Evolutionary conservation across 2,888 invertebrate genomes (phyloP), one percentile per base, ranked within the genome.

Genomic region (Malthinus flaveolus): DNA sequence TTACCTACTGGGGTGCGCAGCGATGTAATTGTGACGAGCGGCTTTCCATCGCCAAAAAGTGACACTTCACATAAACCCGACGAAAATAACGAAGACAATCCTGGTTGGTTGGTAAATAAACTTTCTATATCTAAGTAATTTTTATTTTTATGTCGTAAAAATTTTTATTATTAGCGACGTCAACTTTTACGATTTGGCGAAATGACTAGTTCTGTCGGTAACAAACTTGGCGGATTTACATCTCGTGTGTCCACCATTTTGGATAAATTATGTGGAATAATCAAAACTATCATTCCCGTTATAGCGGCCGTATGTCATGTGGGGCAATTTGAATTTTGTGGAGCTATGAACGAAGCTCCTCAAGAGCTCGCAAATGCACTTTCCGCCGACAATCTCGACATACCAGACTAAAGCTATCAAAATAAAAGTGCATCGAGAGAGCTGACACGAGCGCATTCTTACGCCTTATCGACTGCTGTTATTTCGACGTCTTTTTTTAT

Each of bases 291-390:
- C 7, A 72, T 78, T 39, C 78, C 78, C 2, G 69, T 78, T 5
- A 54, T 78, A 32, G 75, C 76, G 1, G 78, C 78, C 4, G 71
- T 78, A 10, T 78, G 78, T 63, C 74, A 75, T 46, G 78, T 78
- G 1, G 78, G 77, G 3, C 72, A 78, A 59, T 78, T 78, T 62
- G 68, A 75, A 57, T 78, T 78, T 65, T 78, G 78, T 61, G 66
- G 74, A 3, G 71, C 76, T 4, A 69, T 76, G 9, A 70, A 69
- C 13, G 73, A 70, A 35, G 75, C 71, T 15, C 74, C 75, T 2
- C 65, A 58, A 8, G 66, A 71, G 51, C 53, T 77, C 10, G 58
- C 49, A 4, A 35, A 47, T 8, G 61, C 58, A 8, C 50, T 62
- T 10, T 31, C 61, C 3, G 37, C 58, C 12, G 46, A n/a, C 4